phyloP scores from a whole-genome alignment of 1,140 invertebrate genomes.

The Triops cancriformis region DNA sequence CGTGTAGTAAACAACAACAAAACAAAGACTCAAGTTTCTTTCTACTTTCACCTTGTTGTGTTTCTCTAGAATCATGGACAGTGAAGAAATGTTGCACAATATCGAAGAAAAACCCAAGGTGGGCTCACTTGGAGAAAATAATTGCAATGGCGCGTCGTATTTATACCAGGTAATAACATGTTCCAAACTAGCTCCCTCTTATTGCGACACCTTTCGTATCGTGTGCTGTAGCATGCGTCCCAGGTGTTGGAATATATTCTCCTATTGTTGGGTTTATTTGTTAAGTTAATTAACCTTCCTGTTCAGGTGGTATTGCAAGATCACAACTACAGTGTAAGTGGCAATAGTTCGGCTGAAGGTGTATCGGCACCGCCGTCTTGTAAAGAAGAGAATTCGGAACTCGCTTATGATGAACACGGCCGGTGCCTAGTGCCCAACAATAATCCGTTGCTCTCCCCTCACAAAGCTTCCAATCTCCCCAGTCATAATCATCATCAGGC shows the following conservation, averaged over 20 bases:
- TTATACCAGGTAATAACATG: background rate
- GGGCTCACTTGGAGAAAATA: background rate
- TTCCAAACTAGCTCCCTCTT: background rate
- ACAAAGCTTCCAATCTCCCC: conserved; percentile 26
- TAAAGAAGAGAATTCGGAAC: conserved; percentile 25
- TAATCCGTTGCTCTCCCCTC: conserved; percentile 21
- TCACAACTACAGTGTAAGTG: conserved; percentile 57
- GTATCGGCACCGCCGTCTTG: conserved; percentile 52
- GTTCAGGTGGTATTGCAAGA: conserved; percentile 63
- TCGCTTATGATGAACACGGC: conserved; percentile 37
- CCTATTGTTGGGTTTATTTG: background rate
- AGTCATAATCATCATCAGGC: conserved; percentile 24
- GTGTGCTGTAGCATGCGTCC: background rate
- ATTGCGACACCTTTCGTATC: background rate
- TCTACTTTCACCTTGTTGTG: background rate
- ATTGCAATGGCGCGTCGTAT: background rate
- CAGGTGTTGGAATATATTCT: background rate
- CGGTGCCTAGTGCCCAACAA: conserved; percentile 17
- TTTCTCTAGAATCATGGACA: background rate
- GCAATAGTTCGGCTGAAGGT: background rate
- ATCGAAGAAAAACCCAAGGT: background rate
- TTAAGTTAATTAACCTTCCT: conserved; percentile 33
- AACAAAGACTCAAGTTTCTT: background rate
- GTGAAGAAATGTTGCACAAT: conserved; percentile 1
- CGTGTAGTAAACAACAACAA: background rate